phyloP scores from a whole-genome alignment of 2,797 vertebrate species.

The Alfaro cultratus region DNA sequence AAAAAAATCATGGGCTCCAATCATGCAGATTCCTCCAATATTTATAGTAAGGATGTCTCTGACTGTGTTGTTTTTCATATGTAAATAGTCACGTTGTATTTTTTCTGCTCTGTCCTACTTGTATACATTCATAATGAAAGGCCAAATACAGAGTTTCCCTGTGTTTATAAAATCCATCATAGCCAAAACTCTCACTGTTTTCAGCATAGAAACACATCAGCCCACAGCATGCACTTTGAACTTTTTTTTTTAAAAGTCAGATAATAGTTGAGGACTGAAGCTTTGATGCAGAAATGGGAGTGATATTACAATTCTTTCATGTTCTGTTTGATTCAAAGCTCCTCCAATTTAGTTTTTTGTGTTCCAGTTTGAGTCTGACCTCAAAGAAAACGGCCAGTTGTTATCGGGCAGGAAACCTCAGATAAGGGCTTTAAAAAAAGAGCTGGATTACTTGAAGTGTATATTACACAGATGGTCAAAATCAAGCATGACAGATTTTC shows the following conservation, averaged over 20 bases:
- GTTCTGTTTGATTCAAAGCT: slow-evolving; percentile 1
- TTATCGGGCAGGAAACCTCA: background rate
- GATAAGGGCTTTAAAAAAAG: slow-evolving; percentile 3
- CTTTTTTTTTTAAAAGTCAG: background rate
- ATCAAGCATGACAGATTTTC: slow-evolving; percentile 15
- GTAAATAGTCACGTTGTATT: background rate
- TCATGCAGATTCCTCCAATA: slow-evolving; percentile 45
- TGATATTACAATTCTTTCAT: slow-evolving; percentile 2
- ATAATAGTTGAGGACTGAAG: background rate
- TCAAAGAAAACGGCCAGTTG: background rate
- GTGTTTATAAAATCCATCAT: background rate
- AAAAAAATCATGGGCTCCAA: slow-evolving; percentile 11
- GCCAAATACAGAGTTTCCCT: background rate
- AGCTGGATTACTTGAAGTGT: slow-evolving; percentile 6
- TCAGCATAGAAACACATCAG: background rate
- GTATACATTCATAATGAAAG: background rate
- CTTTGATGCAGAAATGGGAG: background rate
- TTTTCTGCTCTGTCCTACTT: background rate
- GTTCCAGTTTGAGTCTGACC: background rate
- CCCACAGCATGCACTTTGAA: background rate
- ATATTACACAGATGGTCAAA: slow-evolving; percentile 16
- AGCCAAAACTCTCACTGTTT: background rate
- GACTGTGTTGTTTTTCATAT: background rate
- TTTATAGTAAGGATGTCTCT: slow-evolving; percentile 39
- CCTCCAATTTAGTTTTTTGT: background rate